Base-by-base conservation (phyloP, 2,888 invertebrate species). In the Euclidia mi region DNA sequence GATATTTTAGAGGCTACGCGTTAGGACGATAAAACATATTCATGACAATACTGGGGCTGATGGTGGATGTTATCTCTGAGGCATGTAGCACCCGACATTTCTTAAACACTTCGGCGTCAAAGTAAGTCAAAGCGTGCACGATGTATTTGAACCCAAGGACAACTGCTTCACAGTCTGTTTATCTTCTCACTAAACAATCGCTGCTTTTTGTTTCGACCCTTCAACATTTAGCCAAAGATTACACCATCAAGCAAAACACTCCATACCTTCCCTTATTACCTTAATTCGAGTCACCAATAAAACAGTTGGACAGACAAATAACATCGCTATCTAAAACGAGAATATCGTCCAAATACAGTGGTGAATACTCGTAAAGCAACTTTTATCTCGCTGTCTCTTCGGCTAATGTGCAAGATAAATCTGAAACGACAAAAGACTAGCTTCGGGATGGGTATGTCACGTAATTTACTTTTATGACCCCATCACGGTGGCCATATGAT, bases 381-480 rank as follows among this genome's bases (percentile, higher is more conserved):
- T 76, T 77, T 74, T 74, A 74, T 74, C 77, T 77, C 56, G 38
- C 50, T 66, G 60, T 61, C 63, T 76, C 74, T 70, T 70, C 62
- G 59, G 64, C 75, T 74, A 77, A 77, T 77, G 73, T 70, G 47
- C 38, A 20, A 64, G 56, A 73, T 73, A 73, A 73, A 73, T 73
- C 75, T 76, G 71, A 48, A 57, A 70, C 71, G 60, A 73, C 77
- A 73, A 74, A 76, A 70, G 66, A 76, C 70, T 57, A 76, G 71
- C 57, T 65, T 66, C 52, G 58, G 57, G 60, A 70, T 51, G 61
- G 61, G 71, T 65, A 62, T 63, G 71, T 64, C 64, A 66, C 67
- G 66, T 76, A 73, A 76, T 76, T 76, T 73, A 76, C 58, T 76
- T 73, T 73, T 76, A 73, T 74, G 41, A 74, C 62, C 52, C 60